Conservation (phyloP, 1,140 invertebrate genomes). For the Popillia japonica region DNA sequence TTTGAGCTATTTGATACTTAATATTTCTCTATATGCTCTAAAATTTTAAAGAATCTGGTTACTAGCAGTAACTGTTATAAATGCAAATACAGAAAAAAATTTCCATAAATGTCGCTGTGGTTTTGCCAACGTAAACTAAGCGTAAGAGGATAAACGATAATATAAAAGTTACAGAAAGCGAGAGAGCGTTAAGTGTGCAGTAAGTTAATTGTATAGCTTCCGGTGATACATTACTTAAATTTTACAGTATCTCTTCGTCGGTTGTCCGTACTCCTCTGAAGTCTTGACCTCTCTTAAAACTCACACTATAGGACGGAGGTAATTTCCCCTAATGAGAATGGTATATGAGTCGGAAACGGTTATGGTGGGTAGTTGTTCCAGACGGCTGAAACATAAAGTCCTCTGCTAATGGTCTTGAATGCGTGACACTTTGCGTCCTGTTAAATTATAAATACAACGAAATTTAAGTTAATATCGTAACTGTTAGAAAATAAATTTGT, state of each 20-base stretch:
- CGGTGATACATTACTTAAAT: neutral
- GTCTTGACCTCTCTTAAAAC: conserved; percentile 4
- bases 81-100: no score
- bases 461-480: neutral
- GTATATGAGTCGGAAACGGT: conserved; percentile 17
- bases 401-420: conserved; percentile 5
- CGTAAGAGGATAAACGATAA: neutral
- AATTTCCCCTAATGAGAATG: conserved; percentile 18
- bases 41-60: no score
- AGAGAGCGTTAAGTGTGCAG: neutral
- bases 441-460: neutral
- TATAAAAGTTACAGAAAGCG: neutral
- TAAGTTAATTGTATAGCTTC: neutral
- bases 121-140: neutral
- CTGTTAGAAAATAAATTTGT: neutral
- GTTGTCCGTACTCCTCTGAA: neutral
- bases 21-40: no score
- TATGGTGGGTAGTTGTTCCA: conserved; percentile 13
- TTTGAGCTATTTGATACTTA: no score
- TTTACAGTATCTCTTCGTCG: neutral
- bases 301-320: neutral
- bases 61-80: no score
- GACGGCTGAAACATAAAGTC: neutral
- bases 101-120: neutral
- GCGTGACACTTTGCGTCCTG: neutral